phyloP scores from a whole-genome alignment of 2,797 vertebrate species.

The Enteromius mattozi region DNA sequence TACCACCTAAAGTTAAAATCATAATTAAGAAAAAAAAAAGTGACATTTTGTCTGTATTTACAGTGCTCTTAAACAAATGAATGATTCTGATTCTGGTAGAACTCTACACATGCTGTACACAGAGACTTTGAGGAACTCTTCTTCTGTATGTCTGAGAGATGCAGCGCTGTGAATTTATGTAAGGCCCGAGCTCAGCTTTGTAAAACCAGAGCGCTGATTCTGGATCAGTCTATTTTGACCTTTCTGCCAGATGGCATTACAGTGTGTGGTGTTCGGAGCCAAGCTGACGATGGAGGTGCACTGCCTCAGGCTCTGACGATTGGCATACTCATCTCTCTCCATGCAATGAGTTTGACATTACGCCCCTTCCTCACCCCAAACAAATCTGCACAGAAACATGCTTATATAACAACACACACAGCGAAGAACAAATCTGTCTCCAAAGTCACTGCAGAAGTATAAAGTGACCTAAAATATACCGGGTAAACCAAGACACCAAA shows the following conservation, averaged over 20 bases:
- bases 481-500: neutral
- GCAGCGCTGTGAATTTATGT: slow-evolving; percentile 39
- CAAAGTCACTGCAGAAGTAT: slow-evolving; percentile 33
- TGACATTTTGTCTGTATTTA: neutral
- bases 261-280: slow-evolving; percentile 54
- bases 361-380: slow-evolving; percentile 36
- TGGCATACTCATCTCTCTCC: slow-evolving; percentile 57
- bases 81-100: neutral
- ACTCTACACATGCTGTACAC: neutral
- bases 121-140: slow-evolving; percentile 10
- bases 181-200: slow-evolving; percentile 43
- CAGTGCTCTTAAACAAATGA: neutral
- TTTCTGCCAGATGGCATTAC: slow-evolving; percentile 71
- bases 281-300: slow-evolving; percentile 56
- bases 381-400: slow-evolving; percentile 47
- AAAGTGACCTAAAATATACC: slow-evolving; percentile 17
- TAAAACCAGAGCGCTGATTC: slow-evolving; percentile 57
- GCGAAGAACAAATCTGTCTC: slow-evolving; percentile 32
- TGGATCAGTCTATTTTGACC: slow-evolving; percentile 66
- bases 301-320: slow-evolving; percentile 52
- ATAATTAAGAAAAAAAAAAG: neutral
- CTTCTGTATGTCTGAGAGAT: slow-evolving; percentile 24
- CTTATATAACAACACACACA: slow-evolving; percentile 49
- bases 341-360: slow-evolving; percentile 60
- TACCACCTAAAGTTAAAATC: neutral